Base-by-base conservation (phyloP, 2,888 invertebrate species). In the Plemyria rubiginata region DNA sequence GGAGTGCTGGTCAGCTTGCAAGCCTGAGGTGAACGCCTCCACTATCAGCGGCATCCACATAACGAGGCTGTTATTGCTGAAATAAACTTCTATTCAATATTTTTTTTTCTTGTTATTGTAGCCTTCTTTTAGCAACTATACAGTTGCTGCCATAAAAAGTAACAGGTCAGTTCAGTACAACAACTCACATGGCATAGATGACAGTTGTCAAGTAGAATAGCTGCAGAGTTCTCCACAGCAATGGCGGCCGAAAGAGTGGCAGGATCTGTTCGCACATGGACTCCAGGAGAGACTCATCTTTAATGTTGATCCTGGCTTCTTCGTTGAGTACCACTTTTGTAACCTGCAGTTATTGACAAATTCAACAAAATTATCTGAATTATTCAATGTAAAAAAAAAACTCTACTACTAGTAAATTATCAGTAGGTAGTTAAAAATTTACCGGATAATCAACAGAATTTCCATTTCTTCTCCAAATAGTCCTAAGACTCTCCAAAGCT, bases 161-260 rank as follows among this genome's bases (percentile, higher is more conserved):
- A 32, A 8, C 6, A 32, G 5, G 8, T 32, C 8, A 32, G 32
- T 32, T 5, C 32, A 32, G 32, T 9, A 38, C 13, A n/a, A 12
- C 13, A 12, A 32, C 88, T 85, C 80, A 94, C 94, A 94, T 92
- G 75, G 93, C 92, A 89, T 94, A 94, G 60, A 94, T 92, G 0
- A 92, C 82, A 69, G 94, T 92, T 73, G 93, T 93, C 36, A 94
- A 86, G 43, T 85, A 82, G 74, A 92, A 93, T n/a, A 93, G 84
- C 13, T 94, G 85, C 3, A 88, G 40, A 0, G 94, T 94, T 28
- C 85, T 82, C 58, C 75, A 79, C 3, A 94, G 70, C 9, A 94
- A 73, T 0, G 94, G 94, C 0, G 86, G 80, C 54, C 80, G 82
- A 64, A 94, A 93, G 28, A 95, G 78, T 0, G 85, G 88, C 60